phyloP scores from a whole-genome alignment of 2,797 vertebrate genomes.

The Lithobates pipiens region DNA sequence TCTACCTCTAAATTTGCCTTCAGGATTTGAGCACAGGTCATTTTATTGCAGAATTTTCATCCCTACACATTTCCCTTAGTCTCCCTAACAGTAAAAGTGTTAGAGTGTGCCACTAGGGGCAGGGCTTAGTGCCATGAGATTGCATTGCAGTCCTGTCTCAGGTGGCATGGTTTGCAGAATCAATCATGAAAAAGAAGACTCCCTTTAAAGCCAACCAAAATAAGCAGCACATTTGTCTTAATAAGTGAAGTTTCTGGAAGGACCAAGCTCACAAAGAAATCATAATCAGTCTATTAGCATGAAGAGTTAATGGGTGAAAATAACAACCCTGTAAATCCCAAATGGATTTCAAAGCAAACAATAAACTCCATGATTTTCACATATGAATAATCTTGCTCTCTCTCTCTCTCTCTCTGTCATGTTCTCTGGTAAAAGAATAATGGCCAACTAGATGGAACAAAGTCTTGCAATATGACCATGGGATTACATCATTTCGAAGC shows the following conservation, averaged over 20 bases:
- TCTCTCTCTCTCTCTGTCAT: too few species aligned
- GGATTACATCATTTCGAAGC: constrained; percentile 43
- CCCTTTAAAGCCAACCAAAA: neutral
- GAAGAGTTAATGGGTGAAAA: neutral
- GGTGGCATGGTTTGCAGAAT: neutral
- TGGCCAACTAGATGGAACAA: constrained; percentile 27
- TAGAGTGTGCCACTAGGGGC: too few species aligned
- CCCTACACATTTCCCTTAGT: too few species aligned
- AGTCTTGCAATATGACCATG: constrained; percentile 40
- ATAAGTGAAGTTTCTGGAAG: neutral
- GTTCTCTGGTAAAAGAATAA: constrained; percentile 29
- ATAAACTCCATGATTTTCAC: neutral
- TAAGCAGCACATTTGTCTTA: neutral
- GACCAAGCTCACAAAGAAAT: neutral
- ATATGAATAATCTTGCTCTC: neutral
- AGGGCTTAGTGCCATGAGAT: neutral
- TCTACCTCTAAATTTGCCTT: too few species aligned
- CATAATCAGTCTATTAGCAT: neutral
- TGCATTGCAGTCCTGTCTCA: neutral
- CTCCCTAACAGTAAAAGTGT: too few species aligned
- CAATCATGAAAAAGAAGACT: neutral
- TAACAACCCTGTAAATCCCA: neutral
- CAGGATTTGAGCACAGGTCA: too few species aligned
- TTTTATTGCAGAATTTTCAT: too few species aligned
- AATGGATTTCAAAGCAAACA: neutral